phyloP scores from a whole-genome alignment of 2,797 vertebrate genomes.

The Notoglanidium macrostoma region DNA sequence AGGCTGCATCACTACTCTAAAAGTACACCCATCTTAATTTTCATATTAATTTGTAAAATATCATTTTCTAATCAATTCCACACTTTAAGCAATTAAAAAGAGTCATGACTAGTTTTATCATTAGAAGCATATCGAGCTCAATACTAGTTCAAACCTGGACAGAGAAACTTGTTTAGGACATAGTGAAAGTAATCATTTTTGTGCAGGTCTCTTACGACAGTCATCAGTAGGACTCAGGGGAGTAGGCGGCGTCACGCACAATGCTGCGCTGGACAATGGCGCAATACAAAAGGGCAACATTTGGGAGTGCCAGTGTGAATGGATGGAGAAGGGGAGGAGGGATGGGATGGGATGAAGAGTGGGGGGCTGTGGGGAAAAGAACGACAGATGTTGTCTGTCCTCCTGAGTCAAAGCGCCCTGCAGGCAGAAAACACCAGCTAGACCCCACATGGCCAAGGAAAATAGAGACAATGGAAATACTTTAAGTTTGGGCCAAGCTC shows the following conservation, averaged over 20 bases:
- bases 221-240: conserved; percentile 70
- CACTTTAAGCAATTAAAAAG: not conserved
- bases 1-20: not conserved
- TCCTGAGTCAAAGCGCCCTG: conserved; percentile 76
- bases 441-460: conserved; percentile 65
- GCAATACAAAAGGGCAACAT: conserved; percentile 75
- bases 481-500: conserved; percentile 43
- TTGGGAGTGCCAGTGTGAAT: conserved; percentile 74
- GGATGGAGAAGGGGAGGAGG: conserved; percentile 68
- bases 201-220: conserved; percentile 62
- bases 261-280: conserved; percentile 70
- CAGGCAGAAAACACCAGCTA: conserved; percentile 71
- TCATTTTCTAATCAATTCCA: not conserved
- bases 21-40: not conserved
- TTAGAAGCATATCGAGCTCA: not conserved
- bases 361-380: conserved; percentile 65
- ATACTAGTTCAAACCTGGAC: not conserved
- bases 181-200: conserved; percentile 29
- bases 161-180: not conserved
- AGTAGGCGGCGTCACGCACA: conserved; percentile 71
- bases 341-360: conserved; percentile 67
- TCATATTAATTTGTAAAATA: not conserved
- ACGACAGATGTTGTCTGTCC: conserved; percentile 78
- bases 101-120: not conserved
- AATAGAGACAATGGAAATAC: conserved; percentile 59